phyloP scores from a whole-genome alignment of 1,140 invertebrate species.

The Polypedilum vanderplanki region DNA sequence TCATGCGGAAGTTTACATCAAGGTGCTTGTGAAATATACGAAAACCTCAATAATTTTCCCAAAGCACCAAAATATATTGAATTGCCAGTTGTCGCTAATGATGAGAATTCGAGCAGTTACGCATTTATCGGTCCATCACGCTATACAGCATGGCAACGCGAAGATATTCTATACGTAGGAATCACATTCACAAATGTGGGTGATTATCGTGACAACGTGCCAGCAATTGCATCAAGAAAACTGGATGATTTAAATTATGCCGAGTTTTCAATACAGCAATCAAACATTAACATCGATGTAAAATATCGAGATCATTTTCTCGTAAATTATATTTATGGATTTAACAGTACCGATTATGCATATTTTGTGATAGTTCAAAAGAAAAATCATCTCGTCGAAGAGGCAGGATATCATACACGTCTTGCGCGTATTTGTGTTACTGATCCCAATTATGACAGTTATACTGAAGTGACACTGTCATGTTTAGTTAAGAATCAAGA shows the following conservation, averaged over 20 bases:
- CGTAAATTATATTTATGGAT: conserved; percentile 92
- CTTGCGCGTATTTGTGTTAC: conserved; percentile 86
- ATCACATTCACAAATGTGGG: conserved; percentile 90
- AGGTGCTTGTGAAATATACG: conserved; percentile 79
- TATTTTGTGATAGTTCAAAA: conserved; percentile 95
- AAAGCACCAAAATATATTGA: conserved; percentile 63
- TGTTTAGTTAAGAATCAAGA: conserved; percentile 55
- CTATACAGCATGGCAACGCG: conserved; percentile 65
- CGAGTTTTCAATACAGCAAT: conserved; percentile 80
- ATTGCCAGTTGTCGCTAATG: conserved; percentile 80
- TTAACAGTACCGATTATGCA: conserved; percentile 87
- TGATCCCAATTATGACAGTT: conserved; percentile 90
- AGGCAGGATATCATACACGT: conserved; percentile 81
- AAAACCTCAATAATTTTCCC: conserved; percentile 70
- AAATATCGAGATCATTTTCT: conserved; percentile 91
- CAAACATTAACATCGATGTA: conserved; percentile 82
- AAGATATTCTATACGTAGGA: conserved; percentile 86
- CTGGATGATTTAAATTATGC: conserved; percentile 70
- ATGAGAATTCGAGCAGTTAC: conserved; percentile 82
- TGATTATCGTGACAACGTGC: conserved; percentile 87
- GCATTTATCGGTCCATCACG: conserved; percentile 90
- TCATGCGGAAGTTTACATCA: conserved; percentile 82
- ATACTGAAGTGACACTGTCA: conserved; percentile 88
- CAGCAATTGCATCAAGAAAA: conserved; percentile 81
- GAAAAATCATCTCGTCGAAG: conserved; percentile 80